Evolutionary conservation across 2,113 vertebrate genomes (phyloP), one percentile per base, ranked within the genome.

Genomic region (Peromyscus californicus): DNA sequence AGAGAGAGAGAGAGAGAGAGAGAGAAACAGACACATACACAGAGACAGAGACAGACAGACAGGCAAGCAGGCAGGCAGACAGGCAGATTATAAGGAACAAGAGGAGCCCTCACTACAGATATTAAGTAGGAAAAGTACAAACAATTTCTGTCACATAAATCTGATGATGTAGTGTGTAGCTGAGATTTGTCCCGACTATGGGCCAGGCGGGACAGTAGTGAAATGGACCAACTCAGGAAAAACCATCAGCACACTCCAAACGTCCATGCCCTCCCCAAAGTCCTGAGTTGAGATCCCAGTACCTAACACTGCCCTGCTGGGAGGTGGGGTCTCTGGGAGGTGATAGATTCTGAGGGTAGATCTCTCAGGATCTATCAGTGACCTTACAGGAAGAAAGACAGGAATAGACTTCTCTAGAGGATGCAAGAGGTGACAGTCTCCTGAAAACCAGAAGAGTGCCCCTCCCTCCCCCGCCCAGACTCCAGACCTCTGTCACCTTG

Each of bases 381-480:
- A 26, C 9, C 65, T 54, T 54, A 2, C 21, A 42, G 59, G 36
- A 79, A 70, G 79, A 90, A 70, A 79, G 26, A 21, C 0, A 22
- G 39, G 51, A 17, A 85, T 21, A 70, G 51, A 70, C 26, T 79
- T 78, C 29, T 89, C 48, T 45, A 45, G 59, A 70, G 19, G 16
- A 75, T 24, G 11, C 10, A 51, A 48, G 39, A 74, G 83, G 21
- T 31, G 42, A 19, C n/a, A 63, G 15, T 24, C 12, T 57, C 16
- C 5, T 75, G n/a, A 74, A 89, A 54, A 59, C 15, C 45, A 48
- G 39, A 6, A 75, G 86, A 21, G 36, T 51, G 7, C 15, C 7
- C 36, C 12, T 11, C 5, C 36, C 13, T 6, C 5, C n/a, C 13
- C 0, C 7, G 0, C 69, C 16, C 7, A 19, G 70, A 42, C 19